Percentiles rank a stretch among this genome's conserved stretches.
Evolutionary conservation across 2,113 vertebrate species (phyloP).

Genomic region (Martes martes): DNA sequence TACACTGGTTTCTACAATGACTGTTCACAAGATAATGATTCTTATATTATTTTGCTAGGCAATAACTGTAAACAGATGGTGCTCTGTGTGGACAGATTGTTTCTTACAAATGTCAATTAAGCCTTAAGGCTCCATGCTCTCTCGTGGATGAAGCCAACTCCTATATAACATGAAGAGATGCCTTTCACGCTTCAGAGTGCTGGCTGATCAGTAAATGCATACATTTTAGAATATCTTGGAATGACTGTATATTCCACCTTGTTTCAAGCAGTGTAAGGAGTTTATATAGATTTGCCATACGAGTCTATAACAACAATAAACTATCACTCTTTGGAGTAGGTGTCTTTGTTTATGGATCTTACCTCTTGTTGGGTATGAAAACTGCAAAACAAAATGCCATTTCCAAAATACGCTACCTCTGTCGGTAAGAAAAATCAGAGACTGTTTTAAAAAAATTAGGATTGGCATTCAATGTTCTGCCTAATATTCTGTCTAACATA

Average conservation of each 20-base stretch:
- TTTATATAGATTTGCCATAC: not conserved
- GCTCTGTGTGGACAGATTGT: not conserved
- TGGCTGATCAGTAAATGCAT: not conserved
- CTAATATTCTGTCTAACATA: not conserved
- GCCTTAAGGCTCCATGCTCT: not conserved
- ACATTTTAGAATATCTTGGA: not conserved
- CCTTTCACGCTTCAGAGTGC: not conserved
- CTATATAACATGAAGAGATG: slow-evolving; percentile 16
- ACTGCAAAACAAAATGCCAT: not conserved
- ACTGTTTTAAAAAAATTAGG: not conserved
- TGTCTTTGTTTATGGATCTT: not conserved
- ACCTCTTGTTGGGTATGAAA: not conserved
- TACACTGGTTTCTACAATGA: not conserved
- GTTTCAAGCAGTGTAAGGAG: not conserved
- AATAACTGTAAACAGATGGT: not conserved
- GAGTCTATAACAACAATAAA: not conserved
- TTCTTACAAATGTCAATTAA: not conserved
- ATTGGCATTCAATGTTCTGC: not conserved
- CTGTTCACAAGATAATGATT: not conserved
- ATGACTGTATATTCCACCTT: not conserved
- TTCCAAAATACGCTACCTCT: not conserved
- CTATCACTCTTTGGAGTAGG: not conserved
- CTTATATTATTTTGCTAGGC: not conserved
- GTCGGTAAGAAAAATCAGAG: not conserved
- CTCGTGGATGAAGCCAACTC: not conserved